Percentiles rank a stretch among this genome's conserved stretches.
Conservation (phyloP, 2,113 vertebrate genomes). For the Capreolus pygargus region DNA sequence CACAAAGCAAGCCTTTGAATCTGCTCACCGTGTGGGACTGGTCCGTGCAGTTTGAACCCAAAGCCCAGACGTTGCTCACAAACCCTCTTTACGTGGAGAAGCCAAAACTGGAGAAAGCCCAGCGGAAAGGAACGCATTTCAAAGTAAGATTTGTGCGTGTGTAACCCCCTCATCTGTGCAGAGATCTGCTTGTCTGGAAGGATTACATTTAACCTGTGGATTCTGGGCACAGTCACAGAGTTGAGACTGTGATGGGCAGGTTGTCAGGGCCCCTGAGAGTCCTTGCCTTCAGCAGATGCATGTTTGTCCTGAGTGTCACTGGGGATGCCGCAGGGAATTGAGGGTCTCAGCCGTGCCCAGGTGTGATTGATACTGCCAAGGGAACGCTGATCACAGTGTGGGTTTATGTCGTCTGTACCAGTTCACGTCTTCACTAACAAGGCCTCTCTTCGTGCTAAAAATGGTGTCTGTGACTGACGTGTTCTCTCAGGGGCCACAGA, state of each 20-base stretch:
- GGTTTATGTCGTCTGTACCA: background rate
- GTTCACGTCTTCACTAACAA: background rate
- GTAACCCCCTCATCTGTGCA: background rate
- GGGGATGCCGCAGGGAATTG: background rate
- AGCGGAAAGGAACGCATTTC: conserved; percentile 80
- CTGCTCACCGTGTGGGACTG: conserved; percentile 91
- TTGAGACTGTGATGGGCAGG: background rate
- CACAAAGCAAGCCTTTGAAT: conserved; percentile 84
- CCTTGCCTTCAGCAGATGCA: background rate
- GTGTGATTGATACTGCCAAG: background rate
- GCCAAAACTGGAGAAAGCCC: conserved; percentile 82
- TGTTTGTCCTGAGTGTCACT: background rate
- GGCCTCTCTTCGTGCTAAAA: background rate
- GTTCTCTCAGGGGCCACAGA: background rate
- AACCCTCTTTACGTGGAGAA: conserved; percentile 90
- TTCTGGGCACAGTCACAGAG: background rate
- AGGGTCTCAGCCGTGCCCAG: background rate
- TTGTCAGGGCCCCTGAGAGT: background rate
- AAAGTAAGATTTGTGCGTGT: conserved; percentile 80
- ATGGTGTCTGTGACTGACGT: background rate
- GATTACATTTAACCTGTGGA: background rate
- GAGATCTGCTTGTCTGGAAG: too few species aligned
- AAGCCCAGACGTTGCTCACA: conserved; percentile 87
- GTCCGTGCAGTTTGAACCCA: conserved; percentile 90
- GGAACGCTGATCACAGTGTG: background rate